Evolutionary conservation across 2,888 invertebrate species (phyloP).

Genomic region (Drosophila lacicola): DNA sequence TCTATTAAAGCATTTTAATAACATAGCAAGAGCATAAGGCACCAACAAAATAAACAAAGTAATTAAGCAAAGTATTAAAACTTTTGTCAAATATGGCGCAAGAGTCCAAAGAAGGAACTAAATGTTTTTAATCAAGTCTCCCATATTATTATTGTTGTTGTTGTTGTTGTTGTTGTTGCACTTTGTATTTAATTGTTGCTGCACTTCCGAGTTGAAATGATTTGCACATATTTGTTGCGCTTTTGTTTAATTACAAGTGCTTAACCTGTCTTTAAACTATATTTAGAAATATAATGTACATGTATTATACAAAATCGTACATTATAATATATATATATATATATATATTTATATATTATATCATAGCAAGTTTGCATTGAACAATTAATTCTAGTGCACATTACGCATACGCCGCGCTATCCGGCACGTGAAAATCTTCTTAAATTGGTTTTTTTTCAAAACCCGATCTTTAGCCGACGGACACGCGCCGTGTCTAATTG

Average conservation of each 20-base stretch:
- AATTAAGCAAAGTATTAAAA: too few species aligned
- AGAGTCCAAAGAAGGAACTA: background rate
- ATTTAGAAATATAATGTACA: background rate
- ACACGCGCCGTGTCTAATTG: slow-evolving; percentile 26
- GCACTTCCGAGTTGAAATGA: slow-evolving; percentile 26
- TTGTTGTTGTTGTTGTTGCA: background rate
- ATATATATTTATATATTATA: too few species aligned
- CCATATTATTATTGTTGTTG: background rate
- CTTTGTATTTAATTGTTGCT: background rate
- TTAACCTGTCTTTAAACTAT: background rate
- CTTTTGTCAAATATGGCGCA: too few species aligned
- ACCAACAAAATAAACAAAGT: too few species aligned
- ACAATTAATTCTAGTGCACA: background rate
- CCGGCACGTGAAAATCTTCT: slow-evolving; percentile 4
- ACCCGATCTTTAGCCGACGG: slow-evolving; percentile 3
- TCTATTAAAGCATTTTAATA: too few species aligned
- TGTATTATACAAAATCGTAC: background rate
- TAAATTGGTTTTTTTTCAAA: background rate
- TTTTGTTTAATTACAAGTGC: background rate
- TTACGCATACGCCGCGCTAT: slow-evolving; percentile 35
- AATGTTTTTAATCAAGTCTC: background rate
- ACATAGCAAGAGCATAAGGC: too few species aligned
- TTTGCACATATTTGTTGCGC: slow-evolving; percentile 16
- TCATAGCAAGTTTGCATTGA: too few species aligned
- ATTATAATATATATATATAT: too few species aligned